Percentiles rank a stretch among this genome's conserved stretches.
Evolutionary conservation across 2,888 invertebrate species (phyloP).

Genomic region (Creontiades dilutus): DNA sequence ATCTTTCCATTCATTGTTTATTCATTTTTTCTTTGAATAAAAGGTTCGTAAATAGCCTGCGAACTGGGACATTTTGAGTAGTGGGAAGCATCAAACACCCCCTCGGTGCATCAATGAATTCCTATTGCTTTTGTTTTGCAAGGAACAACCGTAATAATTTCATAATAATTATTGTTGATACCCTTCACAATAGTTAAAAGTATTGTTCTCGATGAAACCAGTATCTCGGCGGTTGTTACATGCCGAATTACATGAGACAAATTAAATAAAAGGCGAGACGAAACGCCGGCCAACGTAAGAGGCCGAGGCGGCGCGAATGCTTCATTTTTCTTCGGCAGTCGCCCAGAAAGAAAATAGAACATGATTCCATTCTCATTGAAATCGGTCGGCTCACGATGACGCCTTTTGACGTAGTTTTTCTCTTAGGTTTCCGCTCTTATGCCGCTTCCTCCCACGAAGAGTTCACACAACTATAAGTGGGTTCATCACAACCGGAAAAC

Average conservation of each 20-base stretch:
- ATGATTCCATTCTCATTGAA: constrained; percentile 63
- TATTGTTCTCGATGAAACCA: not conserved
- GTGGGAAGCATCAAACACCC: no score
- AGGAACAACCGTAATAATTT: no score
- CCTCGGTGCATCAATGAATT: no score
- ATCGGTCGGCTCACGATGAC: constrained; percentile 49
- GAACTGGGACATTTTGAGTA: no score
- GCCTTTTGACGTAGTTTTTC: constrained; percentile 42
- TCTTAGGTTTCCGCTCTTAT: not conserved
- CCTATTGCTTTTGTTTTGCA: no score
- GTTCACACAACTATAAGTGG: not conserved
- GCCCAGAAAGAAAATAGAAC: constrained; percentile 67
- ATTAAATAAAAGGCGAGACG: constrained; percentile 66
- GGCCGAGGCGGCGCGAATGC: constrained; percentile 59
- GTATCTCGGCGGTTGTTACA: constrained; percentile 58
- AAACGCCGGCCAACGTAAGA: constrained; percentile 38
- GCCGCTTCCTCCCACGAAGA: constrained; percentile 47
- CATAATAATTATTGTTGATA: not conserved
- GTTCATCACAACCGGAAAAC: no score
- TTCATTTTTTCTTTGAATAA: no score
- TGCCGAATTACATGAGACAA: constrained; percentile 67
- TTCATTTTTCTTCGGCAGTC: constrained; percentile 66
- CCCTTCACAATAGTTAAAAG: not conserved
- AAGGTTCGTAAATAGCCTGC: no score
- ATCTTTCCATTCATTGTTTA: no score